phyloP scores from a whole-genome alignment of 2,888 invertebrate genomes.

The Podabrus alpinus region DNA sequence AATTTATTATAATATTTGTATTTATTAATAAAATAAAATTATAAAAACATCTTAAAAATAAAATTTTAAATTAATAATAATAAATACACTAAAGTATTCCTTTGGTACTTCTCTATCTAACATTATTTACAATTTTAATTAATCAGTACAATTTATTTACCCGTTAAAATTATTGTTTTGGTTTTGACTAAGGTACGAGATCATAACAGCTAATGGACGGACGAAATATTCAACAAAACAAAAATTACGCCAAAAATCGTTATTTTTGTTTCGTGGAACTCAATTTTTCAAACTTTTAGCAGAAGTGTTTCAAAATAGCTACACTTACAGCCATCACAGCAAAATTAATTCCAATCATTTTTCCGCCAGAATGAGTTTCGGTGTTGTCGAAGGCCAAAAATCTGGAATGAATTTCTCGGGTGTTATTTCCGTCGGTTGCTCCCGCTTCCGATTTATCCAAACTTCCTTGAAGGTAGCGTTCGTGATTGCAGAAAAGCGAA shows the following conservation, averaged over 20 bases:
- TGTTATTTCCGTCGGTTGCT: not conserved
- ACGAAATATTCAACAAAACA: not conserved
- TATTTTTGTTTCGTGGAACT: not conserved
- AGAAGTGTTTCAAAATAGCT: not conserved
- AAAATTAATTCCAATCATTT: not conserved
- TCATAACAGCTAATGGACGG: not conserved
- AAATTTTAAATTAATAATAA: not conserved
- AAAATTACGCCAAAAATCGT: too few species aligned
- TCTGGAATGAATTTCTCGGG: not conserved
- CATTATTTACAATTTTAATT: not conserved
- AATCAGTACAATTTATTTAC: not conserved
- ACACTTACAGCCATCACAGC: not conserved
- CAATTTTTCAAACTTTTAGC: not conserved
- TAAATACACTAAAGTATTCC: not conserved
- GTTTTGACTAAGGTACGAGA: not conserved
- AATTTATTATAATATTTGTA: too few species aligned
- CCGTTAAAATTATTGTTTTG: not conserved
- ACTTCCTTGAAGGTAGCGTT: not conserved
- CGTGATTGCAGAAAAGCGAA: slow-evolving; percentile 3
- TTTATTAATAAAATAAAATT: not conserved
- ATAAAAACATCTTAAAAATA: not conserved
- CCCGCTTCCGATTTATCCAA: not conserved
- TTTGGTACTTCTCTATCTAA: not conserved
- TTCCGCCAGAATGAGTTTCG: not conserved
- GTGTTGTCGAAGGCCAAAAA: not conserved